These are phyloP conservation scores for Argentina silus DNA, from an alignment of 2,797 vertebrate species.

Conservation along the genomic window DNA sequence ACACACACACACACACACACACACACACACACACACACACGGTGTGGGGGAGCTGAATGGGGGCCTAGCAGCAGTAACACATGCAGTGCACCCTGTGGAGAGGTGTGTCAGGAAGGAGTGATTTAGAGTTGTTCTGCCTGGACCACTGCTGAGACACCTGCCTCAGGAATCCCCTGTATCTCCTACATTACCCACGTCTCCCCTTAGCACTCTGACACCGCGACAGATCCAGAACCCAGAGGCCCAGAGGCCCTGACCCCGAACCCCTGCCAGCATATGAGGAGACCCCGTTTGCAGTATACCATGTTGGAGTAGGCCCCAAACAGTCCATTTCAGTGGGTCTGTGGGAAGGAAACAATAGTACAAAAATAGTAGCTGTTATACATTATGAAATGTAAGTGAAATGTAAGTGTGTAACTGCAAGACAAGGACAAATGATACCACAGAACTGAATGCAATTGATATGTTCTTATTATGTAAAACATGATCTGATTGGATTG, in stretches of 20 bases:
- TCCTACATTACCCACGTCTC: constrained; percentile 24
- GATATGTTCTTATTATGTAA: neutral
- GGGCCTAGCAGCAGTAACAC: constrained; percentile 74
- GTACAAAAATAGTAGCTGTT: too few species aligned
- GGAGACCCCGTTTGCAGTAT: neutral
- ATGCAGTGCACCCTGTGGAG: constrained; percentile 77
- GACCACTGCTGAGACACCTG: constrained; percentile 79
- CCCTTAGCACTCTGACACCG: constrained; percentile 12
- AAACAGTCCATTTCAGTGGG: neutral
- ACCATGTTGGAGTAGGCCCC: neutral
- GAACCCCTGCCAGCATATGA: neutral
- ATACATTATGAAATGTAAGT: too few species aligned
- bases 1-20: constrained; percentile 15
- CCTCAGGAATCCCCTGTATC: constrained; percentile 69
- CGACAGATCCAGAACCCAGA: constrained; percentile 22
- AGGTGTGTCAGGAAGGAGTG: constrained; percentile 77
- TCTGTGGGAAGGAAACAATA: too few species aligned
- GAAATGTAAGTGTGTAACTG: too few species aligned
- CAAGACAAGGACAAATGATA: too few species aligned
- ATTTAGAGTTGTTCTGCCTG: constrained; percentile 72
- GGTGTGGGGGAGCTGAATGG: constrained; percentile 30
- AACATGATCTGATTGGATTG: neutral
- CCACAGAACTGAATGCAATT: neutral
- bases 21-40: constrained; percentile 29
- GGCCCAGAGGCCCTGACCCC: neutral